phyloP scores from a whole-genome alignment of 2,888 invertebrate genomes.

The Pilophorus perplexus region DNA sequence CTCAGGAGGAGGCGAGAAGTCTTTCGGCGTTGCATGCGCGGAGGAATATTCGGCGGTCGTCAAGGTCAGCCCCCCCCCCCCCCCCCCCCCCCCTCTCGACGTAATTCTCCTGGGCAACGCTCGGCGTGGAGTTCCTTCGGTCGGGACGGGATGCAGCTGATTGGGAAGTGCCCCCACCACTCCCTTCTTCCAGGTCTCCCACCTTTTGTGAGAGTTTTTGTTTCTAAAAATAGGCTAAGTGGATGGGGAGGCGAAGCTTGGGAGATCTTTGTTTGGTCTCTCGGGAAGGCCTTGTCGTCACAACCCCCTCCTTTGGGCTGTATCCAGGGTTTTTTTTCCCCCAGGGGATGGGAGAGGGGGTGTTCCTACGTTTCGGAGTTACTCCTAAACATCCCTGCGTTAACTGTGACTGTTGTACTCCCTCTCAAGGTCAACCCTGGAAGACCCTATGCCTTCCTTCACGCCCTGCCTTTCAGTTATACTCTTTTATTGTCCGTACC shows the following conservation, averaged over 20 bases:
- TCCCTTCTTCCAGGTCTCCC: conserved; percentile 8
- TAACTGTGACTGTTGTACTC: conserved; percentile 24
- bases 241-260: conserved; percentile 2
- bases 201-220: conserved; percentile 4
- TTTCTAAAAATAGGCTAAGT: conserved; percentile 21
- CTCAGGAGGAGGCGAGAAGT: too few species aligned
- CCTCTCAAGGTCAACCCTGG: conserved; percentile 8
- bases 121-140: too few species aligned
- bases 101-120: too few species aligned
- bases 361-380: too few species aligned
- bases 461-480: too few species aligned
- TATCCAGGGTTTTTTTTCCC: too few species aligned
- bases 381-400: conserved; percentile 6
- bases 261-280: conserved; percentile 12
- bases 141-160: conserved; percentile 16
- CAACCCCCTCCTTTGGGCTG: conserved; percentile 5
- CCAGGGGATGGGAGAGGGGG: too few species aligned
- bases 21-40: not conserved
- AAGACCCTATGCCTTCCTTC: too few species aligned
- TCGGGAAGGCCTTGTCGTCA: too few species aligned
- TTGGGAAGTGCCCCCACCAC: conserved; percentile 1
- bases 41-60: not conserved
- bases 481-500: too few species aligned
- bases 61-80: conserved; percentile 6
- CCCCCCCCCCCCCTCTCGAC: not conserved